These are phyloP conservation scores for Rhopalosiphum maidis DNA, from an alignment of 1,140 invertebrate species.

Conservation along the genomic window DNA sequence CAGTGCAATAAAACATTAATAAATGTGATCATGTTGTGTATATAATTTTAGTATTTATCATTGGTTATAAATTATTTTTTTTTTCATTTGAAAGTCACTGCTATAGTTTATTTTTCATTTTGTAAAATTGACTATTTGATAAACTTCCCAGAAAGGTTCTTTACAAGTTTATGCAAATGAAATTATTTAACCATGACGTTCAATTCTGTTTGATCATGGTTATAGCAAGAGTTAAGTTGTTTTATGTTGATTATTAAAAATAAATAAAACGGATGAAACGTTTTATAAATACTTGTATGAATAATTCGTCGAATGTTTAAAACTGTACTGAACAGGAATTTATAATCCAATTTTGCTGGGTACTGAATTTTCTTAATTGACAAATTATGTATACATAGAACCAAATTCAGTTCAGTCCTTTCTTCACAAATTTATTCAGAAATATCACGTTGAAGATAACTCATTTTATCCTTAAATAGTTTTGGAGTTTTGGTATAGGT, in stretches of 20 bases:
- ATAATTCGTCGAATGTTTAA: background rate
- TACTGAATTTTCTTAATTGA: conserved; percentile 16
- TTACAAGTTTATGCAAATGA: background rate
- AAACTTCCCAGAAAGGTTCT: background rate
- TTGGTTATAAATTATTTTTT: background rate
- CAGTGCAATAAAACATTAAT: background rate
- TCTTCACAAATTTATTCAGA: background rate
- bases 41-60: conserved; percentile 19
- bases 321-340: background rate
- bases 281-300: background rate
- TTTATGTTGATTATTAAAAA: conserved; percentile 8
- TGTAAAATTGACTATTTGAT: background rate
- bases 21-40: background rate
- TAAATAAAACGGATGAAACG: background rate
- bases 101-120: conserved; percentile 10
- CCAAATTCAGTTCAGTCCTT: background rate
- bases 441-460: conserved; percentile 2
- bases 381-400: background rate
- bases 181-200: background rate
- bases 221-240: background rate
- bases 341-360: background rate
- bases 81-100: background rate
- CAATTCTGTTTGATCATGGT: background rate
- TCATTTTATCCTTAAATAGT: background rate
- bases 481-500: too few species aligned